Base-by-base conservation (phyloP, 1,140 invertebrate species). In the Acromyrmex heyeri region DNA sequence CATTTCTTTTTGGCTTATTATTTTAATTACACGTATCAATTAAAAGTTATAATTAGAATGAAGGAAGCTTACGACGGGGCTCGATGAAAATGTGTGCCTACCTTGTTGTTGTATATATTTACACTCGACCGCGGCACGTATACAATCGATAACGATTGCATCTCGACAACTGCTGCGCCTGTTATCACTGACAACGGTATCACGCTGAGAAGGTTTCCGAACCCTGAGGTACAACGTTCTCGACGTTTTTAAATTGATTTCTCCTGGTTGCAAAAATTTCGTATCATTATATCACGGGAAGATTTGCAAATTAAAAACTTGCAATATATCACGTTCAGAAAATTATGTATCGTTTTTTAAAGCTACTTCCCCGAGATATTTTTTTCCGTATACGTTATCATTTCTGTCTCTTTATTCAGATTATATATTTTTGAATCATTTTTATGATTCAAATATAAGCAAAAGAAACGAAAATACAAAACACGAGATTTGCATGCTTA, bases 21-120 rank as follows among this genome's bases (percentile, higher is more conserved):
- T 82, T 86, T 87, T 88, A 91, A 89, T 91, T 87, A 87, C 88
- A 72, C 79, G 82, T 87, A 87, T 86, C 86, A 91, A 91, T 92
- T 92, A 91, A 89, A 91, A 92, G 53, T 91, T 91, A 91, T 90
- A 88, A 91, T 91, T 88, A 91, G 87, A 85, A 88, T 67, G 61
- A 87, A 85, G 81, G 77, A 88, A 91, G 90, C 90, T 91, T 89
- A 88, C 83, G 62, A 81, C 75, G 67, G 59, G 55, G 61, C 30
- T 61, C 55, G 83, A 86, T 62, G 75, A 76, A 73, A 75, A 65
- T 34, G 50, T 70, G 50, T 38, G 69, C 24, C 75, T 86, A 81
- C 10, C 76, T 78, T 69, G 67, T 78, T 69, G 67, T 67, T 69
- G 53, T 78, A 61, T 75, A 61, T 83, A 82, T 82, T 82, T 82